Evolutionary conservation across 2,113 vertebrate species (phyloP).

Genomic region (Tetrax tetrax): DNA sequence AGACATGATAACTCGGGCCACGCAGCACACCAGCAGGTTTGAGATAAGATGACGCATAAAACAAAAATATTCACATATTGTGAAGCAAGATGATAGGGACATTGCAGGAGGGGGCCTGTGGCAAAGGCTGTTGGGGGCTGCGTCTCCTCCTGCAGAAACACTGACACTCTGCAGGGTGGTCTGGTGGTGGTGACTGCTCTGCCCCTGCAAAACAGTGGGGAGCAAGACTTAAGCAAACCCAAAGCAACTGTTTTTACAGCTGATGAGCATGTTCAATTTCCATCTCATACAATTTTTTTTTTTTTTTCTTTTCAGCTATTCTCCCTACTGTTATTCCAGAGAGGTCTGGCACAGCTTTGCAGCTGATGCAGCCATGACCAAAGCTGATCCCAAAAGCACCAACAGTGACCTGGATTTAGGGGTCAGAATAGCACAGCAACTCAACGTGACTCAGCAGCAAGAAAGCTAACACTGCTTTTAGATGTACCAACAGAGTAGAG

Average conservation of each 20-base stretch:
- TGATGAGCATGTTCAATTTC: background rate
- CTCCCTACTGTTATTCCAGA: background rate
- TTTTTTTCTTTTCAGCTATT: no score
- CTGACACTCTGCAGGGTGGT: no score
- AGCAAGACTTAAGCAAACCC: background rate
- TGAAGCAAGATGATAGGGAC: background rate
- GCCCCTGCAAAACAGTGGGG: background rate
- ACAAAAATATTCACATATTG: background rate
- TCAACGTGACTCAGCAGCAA: background rate
- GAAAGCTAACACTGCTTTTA: background rate
- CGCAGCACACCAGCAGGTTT: background rate
- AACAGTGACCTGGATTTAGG: background rate
- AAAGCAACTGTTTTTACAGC: background rate
- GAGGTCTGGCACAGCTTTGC: background rate
- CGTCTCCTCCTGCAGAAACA: background rate
- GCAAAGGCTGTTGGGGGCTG: background rate
- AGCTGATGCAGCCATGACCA: background rate
- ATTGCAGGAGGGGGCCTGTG: accelerated
- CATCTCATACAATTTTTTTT: background rate
- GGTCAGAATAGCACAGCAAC: background rate
- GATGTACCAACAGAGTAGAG: background rate
- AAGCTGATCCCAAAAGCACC: background rate
- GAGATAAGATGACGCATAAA: background rate
- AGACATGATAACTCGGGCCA: background rate
- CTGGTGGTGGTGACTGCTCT: background rate